Evolutionary conservation across 2,888 invertebrate species (phyloP).

Genomic region (Tineola bisselliella): DNA sequence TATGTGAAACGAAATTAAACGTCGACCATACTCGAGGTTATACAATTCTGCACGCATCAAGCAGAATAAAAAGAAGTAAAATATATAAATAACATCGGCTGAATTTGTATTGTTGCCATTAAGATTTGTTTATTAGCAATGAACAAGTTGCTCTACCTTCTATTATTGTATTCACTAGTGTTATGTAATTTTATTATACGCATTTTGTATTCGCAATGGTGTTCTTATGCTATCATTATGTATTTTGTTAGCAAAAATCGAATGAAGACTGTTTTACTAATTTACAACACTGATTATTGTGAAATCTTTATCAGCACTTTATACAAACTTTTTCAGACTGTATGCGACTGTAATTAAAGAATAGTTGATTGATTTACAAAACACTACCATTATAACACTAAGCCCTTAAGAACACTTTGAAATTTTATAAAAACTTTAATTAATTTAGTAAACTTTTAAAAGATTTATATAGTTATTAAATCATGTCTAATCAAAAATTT

Average conservation of each 20-base stretch:
- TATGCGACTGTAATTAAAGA: neutral
- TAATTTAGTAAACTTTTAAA: neutral
- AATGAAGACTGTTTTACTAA: slow-evolving; percentile 4
- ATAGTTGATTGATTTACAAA: neutral
- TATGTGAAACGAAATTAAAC: slow-evolving; percentile 75
- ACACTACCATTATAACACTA: neutral
- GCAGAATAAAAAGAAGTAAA: neutral
- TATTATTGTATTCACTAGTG: neutral
- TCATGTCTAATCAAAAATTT: too few relatives aligned
- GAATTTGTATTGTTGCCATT: slow-evolving; percentile 1
- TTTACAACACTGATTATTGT: neutral
- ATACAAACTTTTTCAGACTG: neutral
- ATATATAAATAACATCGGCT: neutral
- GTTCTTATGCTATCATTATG: neutral
- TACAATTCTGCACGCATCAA: neutral
- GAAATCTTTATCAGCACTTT: neutral
- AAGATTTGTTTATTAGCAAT: neutral
- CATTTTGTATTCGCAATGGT: neutral
- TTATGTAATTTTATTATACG: neutral
- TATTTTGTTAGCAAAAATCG: slow-evolving; percentile 1
- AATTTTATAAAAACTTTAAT: neutral
- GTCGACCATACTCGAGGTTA: neutral
- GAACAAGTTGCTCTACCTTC: neutral
- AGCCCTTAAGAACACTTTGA: neutral
- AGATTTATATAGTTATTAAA: neutral